These are phyloP conservation scores for Tetraneura akinire DNA, from an alignment of 1,140 invertebrate genomes.

Conservation along the genomic window DNA sequence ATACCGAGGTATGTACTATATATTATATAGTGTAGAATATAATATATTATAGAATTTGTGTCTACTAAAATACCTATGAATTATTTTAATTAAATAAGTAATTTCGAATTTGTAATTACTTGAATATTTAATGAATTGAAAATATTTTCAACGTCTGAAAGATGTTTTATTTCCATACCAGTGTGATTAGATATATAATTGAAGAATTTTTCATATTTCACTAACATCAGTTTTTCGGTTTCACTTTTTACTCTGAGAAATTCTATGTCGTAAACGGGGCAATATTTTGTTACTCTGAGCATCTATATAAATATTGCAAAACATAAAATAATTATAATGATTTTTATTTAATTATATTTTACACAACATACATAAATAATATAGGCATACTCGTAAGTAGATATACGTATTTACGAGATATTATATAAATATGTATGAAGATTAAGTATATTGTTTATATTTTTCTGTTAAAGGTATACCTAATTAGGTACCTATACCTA, in stretches of 20 bases:
- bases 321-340: neutral
- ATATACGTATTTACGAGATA: too few species aligned
- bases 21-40: too few species aligned
- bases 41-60: too few species aligned
- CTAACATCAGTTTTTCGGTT: slow-evolving; percentile 40
- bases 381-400: too few species aligned
- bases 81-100: neutral
- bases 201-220: slow-evolving; percentile 42
- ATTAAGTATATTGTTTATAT: too few species aligned
- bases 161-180: slow-evolving; percentile 48
- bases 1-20: too few species aligned
- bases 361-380: too few species aligned
- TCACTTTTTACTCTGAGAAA: slow-evolving; percentile 26
- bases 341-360: neutral
- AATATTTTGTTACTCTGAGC: slow-evolving; percentile 23
- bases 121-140: slow-evolving; percentile 51
- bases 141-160: slow-evolving; percentile 44
- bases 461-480: too few species aligned
- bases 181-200: slow-evolving; percentile 39
- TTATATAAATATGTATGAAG: too few species aligned
- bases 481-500: too few species aligned
- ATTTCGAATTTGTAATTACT: slow-evolving; percentile 5
- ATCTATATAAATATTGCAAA: slow-evolving; percentile 11
- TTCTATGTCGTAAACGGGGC: slow-evolving; percentile 30
- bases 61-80: too few species aligned